Conservation (phyloP, 2,888 invertebrate species). For the Neuroscelio doddi region DNA sequence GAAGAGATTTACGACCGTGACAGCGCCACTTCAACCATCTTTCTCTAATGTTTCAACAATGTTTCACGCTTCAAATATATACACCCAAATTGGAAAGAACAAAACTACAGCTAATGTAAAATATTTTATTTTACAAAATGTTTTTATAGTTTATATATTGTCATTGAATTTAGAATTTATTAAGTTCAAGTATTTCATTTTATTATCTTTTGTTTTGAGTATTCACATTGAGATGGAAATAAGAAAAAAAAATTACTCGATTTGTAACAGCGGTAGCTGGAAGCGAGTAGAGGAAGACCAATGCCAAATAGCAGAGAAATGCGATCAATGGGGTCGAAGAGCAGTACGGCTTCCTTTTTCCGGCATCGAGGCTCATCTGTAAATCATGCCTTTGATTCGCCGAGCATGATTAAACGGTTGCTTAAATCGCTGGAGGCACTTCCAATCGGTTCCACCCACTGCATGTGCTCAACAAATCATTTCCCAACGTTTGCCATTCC, state of each 20-base stretch:
- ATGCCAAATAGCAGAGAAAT: constrained; percentile 7
- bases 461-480: constrained; percentile 23
- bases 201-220: no score
- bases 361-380: constrained; percentile 42
- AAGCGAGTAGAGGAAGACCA: constrained; percentile 27
- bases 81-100: no score
- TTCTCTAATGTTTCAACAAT: neutral
- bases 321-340: constrained; percentile 28
- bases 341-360: constrained; percentile 36
- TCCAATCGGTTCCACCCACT: constrained; percentile 47
- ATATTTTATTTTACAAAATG: no score
- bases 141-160: no score
- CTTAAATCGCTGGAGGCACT: constrained; percentile 45
- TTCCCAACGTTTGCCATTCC: constrained; percentile 8
- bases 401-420: constrained; percentile 52
- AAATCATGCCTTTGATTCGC: constrained; percentile 54
- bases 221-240: neutral
- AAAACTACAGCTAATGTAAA: no score
- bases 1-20: constrained; percentile 8
- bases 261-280: constrained; percentile 48
- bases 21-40: neutral
- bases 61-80: constrained; percentile 1
- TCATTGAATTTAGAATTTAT: no score
- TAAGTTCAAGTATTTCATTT: no score
- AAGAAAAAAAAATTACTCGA: constrained; percentile 2